Evolutionary conservation across 2,888 invertebrate species (phyloP), one percentile per base, ranked within the genome.

Genomic region (Cosmia pyralina): DNA sequence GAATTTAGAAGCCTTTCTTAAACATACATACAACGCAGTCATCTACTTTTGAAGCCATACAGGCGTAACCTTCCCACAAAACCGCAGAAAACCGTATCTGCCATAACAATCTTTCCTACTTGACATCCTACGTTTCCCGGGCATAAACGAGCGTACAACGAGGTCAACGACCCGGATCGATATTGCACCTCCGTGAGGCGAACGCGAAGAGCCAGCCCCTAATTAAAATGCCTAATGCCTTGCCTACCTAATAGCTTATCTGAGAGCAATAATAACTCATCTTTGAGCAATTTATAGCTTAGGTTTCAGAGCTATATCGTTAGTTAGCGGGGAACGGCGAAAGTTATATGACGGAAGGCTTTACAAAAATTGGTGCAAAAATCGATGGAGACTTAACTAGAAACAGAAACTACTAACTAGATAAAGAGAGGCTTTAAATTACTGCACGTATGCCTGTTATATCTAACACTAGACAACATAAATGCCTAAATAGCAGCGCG

Each of bases 121-220:
- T 70, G 28, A 38, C 69, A 69, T 44, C 34, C 53, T 55, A 48
- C 65, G 50, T 41, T 53, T 19, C 53, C 58, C 13, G 19, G 34
- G 46, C 3, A 46, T 64, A 38, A 8, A 65, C 55, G 75, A 70
- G 48, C 41, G 60, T 46, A 4, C 59, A 59, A 53, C 50, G 63
- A 44, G 87, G 84, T 87, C 85, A 87, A 86, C 77, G 87, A 80
- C 90, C 89, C 60, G 82, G 90, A 88, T 91, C 91, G 69, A 91
- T 91, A 90, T 58, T 90, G 90, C 90, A 89, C 86, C 86, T 79
- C 64, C 73, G 72, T 34, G 46, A 67, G 46, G 50, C 53, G n/a
- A 81, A 69, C 41, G 59, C 55, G 50, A 52, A 57, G 64, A 69
- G 69, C 41, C 59, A 55, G 55, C 59, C 22, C 50, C 55, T 77